phyloP scores from a whole-genome alignment of 2,888 invertebrate genomes.

The Pollenia labialis region DNA sequence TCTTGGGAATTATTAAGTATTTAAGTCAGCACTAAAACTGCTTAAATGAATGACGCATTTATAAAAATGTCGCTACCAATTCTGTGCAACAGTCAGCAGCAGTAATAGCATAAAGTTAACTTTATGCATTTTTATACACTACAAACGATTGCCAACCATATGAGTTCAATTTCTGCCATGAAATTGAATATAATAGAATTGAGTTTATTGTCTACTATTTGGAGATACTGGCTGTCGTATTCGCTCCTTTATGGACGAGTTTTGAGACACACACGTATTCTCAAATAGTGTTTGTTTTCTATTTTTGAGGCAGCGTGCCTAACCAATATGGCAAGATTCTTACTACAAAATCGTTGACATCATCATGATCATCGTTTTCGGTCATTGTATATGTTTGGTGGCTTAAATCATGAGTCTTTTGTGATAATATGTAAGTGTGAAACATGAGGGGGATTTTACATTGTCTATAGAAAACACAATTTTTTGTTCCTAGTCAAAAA shows the following conservation, averaged over 20 bases:
- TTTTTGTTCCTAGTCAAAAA: too few relatives aligned
- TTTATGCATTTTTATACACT: constrained; percentile 10
- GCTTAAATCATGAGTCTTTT: constrained; percentile 3
- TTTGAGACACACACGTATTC: background rate
- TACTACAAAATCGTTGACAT: background rate
- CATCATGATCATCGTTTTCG: constrained; percentile 11
- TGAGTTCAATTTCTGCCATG: constrained; percentile 29
- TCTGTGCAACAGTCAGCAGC: background rate
- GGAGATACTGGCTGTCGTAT: constrained; percentile 19
- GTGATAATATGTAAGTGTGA: background rate
- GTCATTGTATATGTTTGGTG: constrained; percentile 24
- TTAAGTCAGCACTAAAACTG: constrained; percentile 40
- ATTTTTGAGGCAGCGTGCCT: constrained; percentile 37
- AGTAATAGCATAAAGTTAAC: constrained; percentile 5
- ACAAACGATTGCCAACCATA: constrained; percentile 23
- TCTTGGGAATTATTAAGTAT: constrained; percentile 40
- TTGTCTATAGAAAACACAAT: background rate
- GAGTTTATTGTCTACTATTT: constrained; percentile 61
- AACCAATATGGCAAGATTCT: background rate
- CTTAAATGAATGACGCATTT: constrained; percentile 67
- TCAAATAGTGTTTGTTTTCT: constrained; percentile 6
- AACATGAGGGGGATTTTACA: background rate
- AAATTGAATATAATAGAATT: constrained; percentile 52
- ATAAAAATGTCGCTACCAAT: constrained; percentile 54
- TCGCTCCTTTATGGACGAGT: constrained; percentile 28